Conservation (phyloP, 2,888 invertebrate species). For the Cheilosia vulpina region DNA sequence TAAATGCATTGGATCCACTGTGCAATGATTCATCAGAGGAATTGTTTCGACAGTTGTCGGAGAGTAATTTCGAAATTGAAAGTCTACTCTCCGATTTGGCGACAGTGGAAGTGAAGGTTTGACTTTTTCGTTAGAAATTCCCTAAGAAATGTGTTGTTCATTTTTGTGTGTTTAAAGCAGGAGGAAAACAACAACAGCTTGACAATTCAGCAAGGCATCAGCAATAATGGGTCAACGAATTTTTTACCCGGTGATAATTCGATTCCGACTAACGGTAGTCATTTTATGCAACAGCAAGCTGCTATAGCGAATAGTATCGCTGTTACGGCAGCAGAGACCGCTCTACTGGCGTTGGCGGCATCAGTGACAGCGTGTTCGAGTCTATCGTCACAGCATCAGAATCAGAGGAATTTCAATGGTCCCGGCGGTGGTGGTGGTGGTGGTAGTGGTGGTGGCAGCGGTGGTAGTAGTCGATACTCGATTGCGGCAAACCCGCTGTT, state of each 20-base stretch:
- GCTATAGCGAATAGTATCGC: constrained; percentile 69
- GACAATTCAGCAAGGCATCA: constrained; percentile 67
- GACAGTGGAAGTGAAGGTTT: constrained; percentile 89
- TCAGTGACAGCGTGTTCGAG: constrained; percentile 76
- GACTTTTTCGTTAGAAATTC: constrained; percentile 58
- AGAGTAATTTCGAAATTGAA: constrained; percentile 94
- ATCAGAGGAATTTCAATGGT: constrained; percentile 68
- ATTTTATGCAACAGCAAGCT: constrained; percentile 70
- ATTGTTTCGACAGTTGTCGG: constrained; percentile 91
- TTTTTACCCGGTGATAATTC: constrained; percentile 65
- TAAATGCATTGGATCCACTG: constrained; percentile 82
- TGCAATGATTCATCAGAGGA: constrained; percentile 89
- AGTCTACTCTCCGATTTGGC: constrained; percentile 91
- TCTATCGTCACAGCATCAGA: constrained; percentile 76
- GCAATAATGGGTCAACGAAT: constrained; percentile 66
- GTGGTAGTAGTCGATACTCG: constrained; percentile 86
- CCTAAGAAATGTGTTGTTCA: constrained; percentile 9
- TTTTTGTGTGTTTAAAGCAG: constrained; percentile 81
- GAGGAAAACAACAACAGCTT: constrained; percentile 80
- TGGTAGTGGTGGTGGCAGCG: constrained; percentile 49
- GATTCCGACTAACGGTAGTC: constrained; percentile 62
- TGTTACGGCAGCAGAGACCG: constrained; percentile 77
- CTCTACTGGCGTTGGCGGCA: constrained; percentile 77
- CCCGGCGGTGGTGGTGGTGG: constrained; percentile 76
- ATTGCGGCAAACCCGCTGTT: constrained; percentile 94